phyloP scores from a whole-genome alignment of 2,113 vertebrate species.

The Calyptomena viridis region DNA sequence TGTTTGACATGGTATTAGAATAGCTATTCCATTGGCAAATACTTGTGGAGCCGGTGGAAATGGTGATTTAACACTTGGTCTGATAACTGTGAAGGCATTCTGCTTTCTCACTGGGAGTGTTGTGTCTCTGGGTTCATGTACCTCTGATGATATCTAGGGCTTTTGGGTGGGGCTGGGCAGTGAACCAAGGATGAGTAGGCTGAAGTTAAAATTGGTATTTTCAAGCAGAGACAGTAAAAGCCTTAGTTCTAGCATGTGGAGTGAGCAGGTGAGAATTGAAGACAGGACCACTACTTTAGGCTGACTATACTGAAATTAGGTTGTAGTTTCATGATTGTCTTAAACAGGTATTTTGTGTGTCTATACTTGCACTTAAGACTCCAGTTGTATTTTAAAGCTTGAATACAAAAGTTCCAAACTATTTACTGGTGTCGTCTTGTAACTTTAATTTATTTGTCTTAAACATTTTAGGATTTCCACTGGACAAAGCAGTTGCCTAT shows the following conservation, averaged over 20 bases:
- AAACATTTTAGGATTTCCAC: slow-evolving; percentile 82
- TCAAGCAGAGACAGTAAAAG: neutral
- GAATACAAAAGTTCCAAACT: neutral
- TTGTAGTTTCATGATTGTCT: neutral
- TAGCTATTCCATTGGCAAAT: neutral
- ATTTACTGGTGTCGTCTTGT: neutral
- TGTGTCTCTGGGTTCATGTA: neutral
- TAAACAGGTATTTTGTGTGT: neutral
- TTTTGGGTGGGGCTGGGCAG: neutral
- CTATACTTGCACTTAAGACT: neutral
- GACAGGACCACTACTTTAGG: neutral
- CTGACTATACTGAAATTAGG: neutral
- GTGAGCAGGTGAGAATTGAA: neutral
- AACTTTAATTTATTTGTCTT: slow-evolving; percentile 50
- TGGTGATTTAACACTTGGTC: neutral
- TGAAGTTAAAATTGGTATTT: neutral
- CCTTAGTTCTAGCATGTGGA: neutral
- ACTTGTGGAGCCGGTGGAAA: neutral
- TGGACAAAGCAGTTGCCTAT: slow-evolving; percentile 93
- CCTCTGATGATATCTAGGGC: neutral
- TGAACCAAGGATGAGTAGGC: neutral
- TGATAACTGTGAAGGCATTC: neutral
- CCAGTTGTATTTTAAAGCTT: neutral
- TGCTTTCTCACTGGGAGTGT: neutral
- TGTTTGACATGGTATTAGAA: neutral